These are phyloP conservation scores for Actias luna DNA, from an alignment of 2,888 invertebrate species.

Conservation along the genomic window DNA sequence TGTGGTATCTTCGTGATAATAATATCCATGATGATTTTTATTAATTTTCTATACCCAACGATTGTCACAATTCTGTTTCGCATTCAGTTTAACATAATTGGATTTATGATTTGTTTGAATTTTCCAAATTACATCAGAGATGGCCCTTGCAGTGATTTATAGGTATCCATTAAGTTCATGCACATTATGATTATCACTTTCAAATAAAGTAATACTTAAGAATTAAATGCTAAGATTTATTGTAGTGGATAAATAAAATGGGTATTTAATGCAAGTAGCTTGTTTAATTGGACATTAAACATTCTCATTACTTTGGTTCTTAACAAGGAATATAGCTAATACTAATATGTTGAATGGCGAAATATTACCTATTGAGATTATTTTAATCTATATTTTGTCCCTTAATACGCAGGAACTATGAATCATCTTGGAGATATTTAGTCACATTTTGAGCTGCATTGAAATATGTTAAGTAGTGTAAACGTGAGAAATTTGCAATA, in stretches of 20 bases:
- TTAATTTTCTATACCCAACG: background rate
- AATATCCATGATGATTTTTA: background rate
- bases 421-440: background rate
- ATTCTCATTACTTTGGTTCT: background rate
- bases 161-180: background rate
- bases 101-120: background rate
- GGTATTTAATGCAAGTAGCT: background rate
- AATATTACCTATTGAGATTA: background rate
- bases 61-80: background rate
- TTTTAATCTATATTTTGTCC: background rate
- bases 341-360: background rate
- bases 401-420: background rate
- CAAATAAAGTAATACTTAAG: background rate
- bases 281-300: constrained; percentile 1
- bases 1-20: no score
- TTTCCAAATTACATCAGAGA: background rate
- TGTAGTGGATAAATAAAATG: background rate
- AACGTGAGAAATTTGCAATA: background rate
- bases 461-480: background rate
- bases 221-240: background rate
- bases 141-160: background rate
- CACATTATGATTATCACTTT: background rate
- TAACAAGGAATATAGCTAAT: background rate
- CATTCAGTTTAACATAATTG: background rate
- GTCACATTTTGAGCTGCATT: background rate